Percentiles rank a stretch among this genome's conserved stretches.
Conservation (phyloP, 2,888 invertebrate species). For the Cecidostiba fungosa region DNA sequence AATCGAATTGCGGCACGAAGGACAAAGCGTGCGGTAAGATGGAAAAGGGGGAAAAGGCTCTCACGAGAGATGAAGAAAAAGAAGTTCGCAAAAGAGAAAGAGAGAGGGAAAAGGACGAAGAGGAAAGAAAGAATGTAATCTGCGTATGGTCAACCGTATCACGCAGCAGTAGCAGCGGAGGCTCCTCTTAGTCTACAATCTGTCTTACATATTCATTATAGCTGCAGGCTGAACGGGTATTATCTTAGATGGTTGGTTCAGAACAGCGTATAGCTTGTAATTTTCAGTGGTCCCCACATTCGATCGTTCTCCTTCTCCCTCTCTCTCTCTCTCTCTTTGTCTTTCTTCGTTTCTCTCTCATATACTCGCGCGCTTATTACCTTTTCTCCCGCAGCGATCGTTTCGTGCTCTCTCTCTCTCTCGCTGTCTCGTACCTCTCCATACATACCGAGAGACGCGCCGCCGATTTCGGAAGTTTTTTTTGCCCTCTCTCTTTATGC, state of each 20-base stretch:
- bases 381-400: constrained; percentile 43
- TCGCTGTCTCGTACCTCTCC: neutral
- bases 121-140: constrained; percentile 73
- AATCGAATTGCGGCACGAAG: constrained; percentile 43
- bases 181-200: constrained; percentile 80
- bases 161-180: constrained; percentile 78
- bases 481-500: constrained; percentile 23
- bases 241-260: constrained; percentile 80
- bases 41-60: neutral
- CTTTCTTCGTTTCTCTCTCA: constrained; percentile 36
- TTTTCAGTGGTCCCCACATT: constrained; percentile 75
- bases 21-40: constrained; percentile 29
- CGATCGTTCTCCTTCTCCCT: constrained; percentile 59
- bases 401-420: neutral
- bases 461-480: constrained; percentile 27
- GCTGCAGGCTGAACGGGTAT: constrained; percentile 79
- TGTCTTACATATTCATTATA: constrained; percentile 81
- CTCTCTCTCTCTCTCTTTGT: constrained; percentile 30
- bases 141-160: constrained; percentile 78
- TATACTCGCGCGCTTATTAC: constrained; percentile 46
- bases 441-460: neutral
- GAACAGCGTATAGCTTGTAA: constrained; percentile 79
- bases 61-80: constrained; percentile 26
- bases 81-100: neutral
- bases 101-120: constrained; percentile 25